Percentiles rank a stretch among this genome's conserved stretches.
These are phyloP conservation scores for Ametastegia equiseti DNA, from an alignment of 2,888 invertebrate genomes.

Conservation along the genomic window DNA sequence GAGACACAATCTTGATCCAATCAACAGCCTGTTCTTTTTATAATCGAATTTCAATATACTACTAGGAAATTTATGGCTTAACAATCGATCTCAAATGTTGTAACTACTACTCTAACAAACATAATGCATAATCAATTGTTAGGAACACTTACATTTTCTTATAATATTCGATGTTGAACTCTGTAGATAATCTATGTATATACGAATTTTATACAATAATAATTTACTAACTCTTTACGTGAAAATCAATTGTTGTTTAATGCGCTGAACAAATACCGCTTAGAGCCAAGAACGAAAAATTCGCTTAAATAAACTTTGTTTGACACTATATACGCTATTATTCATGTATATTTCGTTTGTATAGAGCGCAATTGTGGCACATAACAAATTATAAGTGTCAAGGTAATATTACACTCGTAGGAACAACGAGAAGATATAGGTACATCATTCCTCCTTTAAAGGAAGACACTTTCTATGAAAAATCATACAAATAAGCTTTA, in stretches of 20 bases:
- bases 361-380: neutral
- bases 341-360: neutral
- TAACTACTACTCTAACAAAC: neutral
- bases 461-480: neutral
- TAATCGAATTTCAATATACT: neutral
- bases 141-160: neutral
- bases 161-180: neutral
- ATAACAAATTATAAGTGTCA: neutral
- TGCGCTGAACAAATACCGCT: slow-evolving; percentile 27
- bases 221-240: slow-evolving; percentile 27
- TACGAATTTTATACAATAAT: neutral
- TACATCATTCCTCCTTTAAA: neutral
- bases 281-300: neutral
- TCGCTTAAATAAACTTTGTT: neutral
- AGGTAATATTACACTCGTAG: neutral
- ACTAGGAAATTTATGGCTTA: neutral
- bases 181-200: neutral
- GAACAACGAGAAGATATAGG: neutral
- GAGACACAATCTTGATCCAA: neutral
- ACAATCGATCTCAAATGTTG: neutral
- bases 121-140: neutral
- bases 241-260: slow-evolving; percentile 4
- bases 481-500: slow-evolving; percentile 45
- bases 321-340: no score
- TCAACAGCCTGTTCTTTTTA: neutral